Conservation (phyloP, 2,888 invertebrate species). For the Apodemia zela region DNA sequence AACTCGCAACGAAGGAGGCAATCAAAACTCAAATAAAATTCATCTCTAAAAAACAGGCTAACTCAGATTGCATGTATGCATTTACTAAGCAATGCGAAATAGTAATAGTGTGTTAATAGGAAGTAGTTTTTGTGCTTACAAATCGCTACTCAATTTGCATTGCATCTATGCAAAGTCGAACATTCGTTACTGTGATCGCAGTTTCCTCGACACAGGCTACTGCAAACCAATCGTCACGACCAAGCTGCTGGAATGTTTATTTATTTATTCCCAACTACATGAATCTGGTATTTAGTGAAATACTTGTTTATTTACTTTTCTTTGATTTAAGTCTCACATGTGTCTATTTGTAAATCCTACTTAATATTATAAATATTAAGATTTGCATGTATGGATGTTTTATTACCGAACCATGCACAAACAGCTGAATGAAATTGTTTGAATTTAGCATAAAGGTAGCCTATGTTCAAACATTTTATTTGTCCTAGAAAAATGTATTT, state of each 20-base stretch:
- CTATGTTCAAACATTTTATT: no score
- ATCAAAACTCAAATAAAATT: no score
- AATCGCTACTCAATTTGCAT: conserved; percentile 68
- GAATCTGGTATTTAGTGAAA: conserved; percentile 9
- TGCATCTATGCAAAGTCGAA: conserved; percentile 63
- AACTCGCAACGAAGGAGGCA: no score
- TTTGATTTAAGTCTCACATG: background rate
- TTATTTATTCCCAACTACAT: conserved; percentile 20
- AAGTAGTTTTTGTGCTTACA: conserved; percentile 56
- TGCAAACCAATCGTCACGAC: conserved; percentile 55
- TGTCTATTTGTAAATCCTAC: background rate
- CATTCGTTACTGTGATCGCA: conserved; percentile 47
- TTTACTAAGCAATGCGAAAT: conserved; percentile 48
- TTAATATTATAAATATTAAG: background rate
- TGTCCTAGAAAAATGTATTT: no score
- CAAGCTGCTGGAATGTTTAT: conserved; percentile 41
- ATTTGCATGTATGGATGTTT: no score
- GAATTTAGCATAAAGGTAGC: no score
- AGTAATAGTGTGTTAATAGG: conserved; percentile 40
- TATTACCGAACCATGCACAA: no score
- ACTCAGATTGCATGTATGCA: no score
- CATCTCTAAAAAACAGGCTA: no score
- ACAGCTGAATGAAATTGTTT: no score
- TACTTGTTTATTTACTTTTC: conserved; percentile 14
- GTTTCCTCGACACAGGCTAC: conserved; percentile 49